These are phyloP conservation scores for Archips crataeganus DNA, from an alignment of 2,888 invertebrate species.

Conservation along the genomic window DNA sequence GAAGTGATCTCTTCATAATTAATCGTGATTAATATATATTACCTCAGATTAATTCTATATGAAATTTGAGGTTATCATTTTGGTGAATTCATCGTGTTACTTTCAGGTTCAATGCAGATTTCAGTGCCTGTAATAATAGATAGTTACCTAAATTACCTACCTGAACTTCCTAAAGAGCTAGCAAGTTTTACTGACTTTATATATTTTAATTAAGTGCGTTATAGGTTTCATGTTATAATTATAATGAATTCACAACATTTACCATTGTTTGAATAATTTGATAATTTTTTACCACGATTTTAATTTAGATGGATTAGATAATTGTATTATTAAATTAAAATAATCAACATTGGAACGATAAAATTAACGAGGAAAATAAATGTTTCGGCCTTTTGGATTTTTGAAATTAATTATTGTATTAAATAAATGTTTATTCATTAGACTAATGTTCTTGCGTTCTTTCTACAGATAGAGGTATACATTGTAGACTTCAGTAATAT, in stretches of 20 bases:
- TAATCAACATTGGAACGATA: conserved; percentile 38
- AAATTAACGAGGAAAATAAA: conserved; percentile 44
- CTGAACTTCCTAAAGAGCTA: not conserved
- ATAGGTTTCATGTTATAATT: not conserved
- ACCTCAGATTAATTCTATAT: conserved; percentile 25
- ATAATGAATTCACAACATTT: not conserved
- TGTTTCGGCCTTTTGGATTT: conserved; percentile 61
- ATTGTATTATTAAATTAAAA: conserved; percentile 5
- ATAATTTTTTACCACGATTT: conserved; percentile 2
- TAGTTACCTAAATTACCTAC: not conserved
- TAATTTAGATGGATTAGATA: not conserved
- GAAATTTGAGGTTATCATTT: conserved; percentile 15
- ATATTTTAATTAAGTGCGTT: not conserved
- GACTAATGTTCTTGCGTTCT: conserved; percentile 43
- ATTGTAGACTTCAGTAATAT: conserved; percentile 20
- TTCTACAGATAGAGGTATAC: conserved; percentile 47
- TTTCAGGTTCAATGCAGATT: conserved; percentile 10
- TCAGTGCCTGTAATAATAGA: conserved; percentile 15
- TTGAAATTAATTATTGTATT: conserved; percentile 27
- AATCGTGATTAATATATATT: conserved; percentile 12
- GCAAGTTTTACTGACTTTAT: not conserved
- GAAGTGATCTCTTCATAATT: conserved; percentile 64
- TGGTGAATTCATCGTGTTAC: not conserved
- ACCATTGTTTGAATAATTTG: not conserved
- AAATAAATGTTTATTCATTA: conserved; percentile 44